Evolutionary conservation across 2,888 invertebrate species (phyloP).

Genomic region (Thumatha senex): DNA sequence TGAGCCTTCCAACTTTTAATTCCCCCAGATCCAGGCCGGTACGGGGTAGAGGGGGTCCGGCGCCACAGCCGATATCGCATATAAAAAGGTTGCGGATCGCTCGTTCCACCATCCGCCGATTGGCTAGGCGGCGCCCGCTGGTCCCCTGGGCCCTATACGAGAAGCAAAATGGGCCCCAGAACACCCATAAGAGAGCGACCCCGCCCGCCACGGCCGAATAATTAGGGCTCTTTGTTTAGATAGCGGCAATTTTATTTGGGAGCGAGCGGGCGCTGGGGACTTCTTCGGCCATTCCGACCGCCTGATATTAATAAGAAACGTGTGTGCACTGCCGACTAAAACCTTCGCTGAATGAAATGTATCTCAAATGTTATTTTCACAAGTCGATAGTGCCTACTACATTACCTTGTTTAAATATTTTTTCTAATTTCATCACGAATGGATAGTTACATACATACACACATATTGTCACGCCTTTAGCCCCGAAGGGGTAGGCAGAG

Average conservation of each 20-base stretch:
- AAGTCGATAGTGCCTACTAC: slow-evolving; percentile 12
- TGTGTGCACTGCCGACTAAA: slow-evolving; percentile 61
- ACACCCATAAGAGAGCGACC: slow-evolving; percentile 88
- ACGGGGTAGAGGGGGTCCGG: slow-evolving; percentile 62
- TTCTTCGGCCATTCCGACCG: slow-evolving; percentile 79
- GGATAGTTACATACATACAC: no score
- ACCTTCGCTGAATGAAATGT: slow-evolving; percentile 47
- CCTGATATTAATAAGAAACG: slow-evolving; percentile 82
- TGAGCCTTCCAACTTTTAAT: slow-evolving; percentile 78
- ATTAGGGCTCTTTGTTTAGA: slow-evolving; percentile 86
- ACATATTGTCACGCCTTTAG: no score
- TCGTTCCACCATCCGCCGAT: slow-evolving; percentile 82
- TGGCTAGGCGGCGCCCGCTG: slow-evolving; percentile 86
- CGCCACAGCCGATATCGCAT: slow-evolving; percentile 77
- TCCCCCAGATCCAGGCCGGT: slow-evolving; percentile 60
- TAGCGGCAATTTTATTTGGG: slow-evolving; percentile 85
- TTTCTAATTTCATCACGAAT: background rate
- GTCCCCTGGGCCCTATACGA: slow-evolving; percentile 85
- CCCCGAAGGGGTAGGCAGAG: no score
- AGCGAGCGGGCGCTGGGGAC: slow-evolving; percentile 81
- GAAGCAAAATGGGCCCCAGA: slow-evolving; percentile 87
- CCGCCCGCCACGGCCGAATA: slow-evolving; percentile 86
- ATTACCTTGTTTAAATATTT: slow-evolving; percentile 14
- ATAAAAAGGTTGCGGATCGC: slow-evolving; percentile 84
- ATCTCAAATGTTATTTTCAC: slow-evolving; percentile 50